Percentiles rank a stretch among this genome's conserved stretches.
Evolutionary conservation across 2,888 invertebrate species (phyloP).

Genomic region (Polydrusus cervinus): DNA sequence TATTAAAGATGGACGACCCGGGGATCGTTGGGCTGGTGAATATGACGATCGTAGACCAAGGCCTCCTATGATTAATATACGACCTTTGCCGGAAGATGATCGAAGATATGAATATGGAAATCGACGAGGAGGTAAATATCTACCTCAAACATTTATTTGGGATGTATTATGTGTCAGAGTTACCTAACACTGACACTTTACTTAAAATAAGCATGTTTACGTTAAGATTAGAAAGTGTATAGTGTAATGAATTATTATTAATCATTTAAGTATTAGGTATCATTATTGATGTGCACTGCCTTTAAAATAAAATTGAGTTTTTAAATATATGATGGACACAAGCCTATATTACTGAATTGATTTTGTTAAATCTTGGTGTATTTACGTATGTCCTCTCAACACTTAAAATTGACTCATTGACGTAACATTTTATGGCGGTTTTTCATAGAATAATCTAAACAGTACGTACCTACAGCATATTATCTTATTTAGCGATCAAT

Average conservation of each 20-base stretch:
- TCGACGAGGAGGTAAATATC: slow-evolving; percentile 67
- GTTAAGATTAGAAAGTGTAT: too few relatives aligned
- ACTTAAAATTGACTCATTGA: too few relatives aligned
- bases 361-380: too few relatives aligned
- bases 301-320: neutral
- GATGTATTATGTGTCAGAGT: slow-evolving; percentile 63
- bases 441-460: too few relatives aligned
- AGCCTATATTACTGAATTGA: too few relatives aligned
- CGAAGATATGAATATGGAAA: slow-evolving; percentile 56
- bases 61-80: slow-evolving; percentile 63
- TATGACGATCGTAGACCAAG: slow-evolving; percentile 51
- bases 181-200: slow-evolving; percentile 9
- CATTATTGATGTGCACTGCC: neutral
- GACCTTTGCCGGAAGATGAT: slow-evolving; percentile 52
- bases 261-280: neutral
- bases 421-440: too few relatives aligned
- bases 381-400: too few relatives aligned
- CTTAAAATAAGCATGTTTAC: too few relatives aligned
- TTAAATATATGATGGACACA: too few relatives aligned
- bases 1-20: slow-evolving; percentile 40
- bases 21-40: slow-evolving; percentile 37
- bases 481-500: too few relatives aligned
- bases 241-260: too few relatives aligned
- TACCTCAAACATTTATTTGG: slow-evolving; percentile 61
- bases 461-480: too few relatives aligned